Conservation (phyloP, 2,888 invertebrate genomes). For the Lasioglossum calceatum region DNA sequence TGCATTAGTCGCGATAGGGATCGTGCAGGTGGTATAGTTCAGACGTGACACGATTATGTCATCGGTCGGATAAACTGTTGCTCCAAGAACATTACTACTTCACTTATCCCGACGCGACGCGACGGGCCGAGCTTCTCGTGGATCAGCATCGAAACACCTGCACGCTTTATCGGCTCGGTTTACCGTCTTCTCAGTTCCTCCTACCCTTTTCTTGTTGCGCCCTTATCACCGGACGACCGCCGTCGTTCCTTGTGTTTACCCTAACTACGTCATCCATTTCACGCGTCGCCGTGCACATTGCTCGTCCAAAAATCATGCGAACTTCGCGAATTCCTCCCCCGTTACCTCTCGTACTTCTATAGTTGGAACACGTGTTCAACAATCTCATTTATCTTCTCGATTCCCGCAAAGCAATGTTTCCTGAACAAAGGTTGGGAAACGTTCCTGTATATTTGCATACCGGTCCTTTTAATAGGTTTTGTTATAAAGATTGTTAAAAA, state of each 20-base stretch:
- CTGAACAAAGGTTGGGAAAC: too few relatives aligned
- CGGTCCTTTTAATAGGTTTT: too few relatives aligned
- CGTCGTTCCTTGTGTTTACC: conserved; percentile 53
- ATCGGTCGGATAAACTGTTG: conserved; percentile 70
- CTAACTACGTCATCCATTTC: conserved; percentile 50
- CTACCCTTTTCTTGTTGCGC: conserved; percentile 34
- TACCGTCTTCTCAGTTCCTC: conserved; percentile 57
- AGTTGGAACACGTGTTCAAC: background rate
- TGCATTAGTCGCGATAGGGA: conserved; percentile 68
- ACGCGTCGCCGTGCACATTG: conserved; percentile 12
- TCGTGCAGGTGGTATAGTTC: conserved; percentile 73
- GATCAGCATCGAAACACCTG: conserved; percentile 75
- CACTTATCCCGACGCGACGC: conserved; percentile 29
- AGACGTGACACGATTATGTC: conserved; percentile 74
- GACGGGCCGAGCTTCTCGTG: conserved; percentile 64
- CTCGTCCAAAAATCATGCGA: background rate
- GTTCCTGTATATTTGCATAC: too few relatives aligned
- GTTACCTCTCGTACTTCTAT: background rate
- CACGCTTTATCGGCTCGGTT: conserved; percentile 73
- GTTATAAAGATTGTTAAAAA: too few relatives aligned
- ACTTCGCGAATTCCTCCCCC: background rate
- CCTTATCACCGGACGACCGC: conserved; percentile 54
- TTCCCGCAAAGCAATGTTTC: too few relatives aligned
- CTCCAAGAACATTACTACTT: conserved; percentile 64
- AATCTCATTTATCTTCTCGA: background rate